Conservation (phyloP, 1,140 invertebrate species). For the Sycobia sp. region DNA sequence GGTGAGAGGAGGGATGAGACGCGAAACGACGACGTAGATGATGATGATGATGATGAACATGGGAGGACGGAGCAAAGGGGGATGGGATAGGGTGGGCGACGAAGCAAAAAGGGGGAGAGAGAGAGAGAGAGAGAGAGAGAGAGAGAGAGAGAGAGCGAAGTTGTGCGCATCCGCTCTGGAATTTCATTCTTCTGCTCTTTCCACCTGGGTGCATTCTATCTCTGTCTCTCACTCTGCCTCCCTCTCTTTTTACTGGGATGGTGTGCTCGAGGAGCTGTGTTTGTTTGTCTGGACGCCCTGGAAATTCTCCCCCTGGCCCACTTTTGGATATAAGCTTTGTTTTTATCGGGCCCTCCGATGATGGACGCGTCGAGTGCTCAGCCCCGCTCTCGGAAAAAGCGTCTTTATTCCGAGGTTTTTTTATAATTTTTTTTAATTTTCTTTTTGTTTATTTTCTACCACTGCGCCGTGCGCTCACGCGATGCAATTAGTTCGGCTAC, state of each 20-base stretch:
- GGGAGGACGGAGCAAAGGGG: too few species aligned
- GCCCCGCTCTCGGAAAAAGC: too few species aligned
- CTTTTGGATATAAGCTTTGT: slow-evolving; percentile 39
- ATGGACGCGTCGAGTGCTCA: too few species aligned
- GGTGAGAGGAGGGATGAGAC: too few species aligned
- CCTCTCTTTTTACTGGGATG: too few species aligned
- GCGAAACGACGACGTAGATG: neutral
- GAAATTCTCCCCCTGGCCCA: slow-evolving; percentile 39
- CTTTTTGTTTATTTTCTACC: too few species aligned
- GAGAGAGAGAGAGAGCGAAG: neutral
- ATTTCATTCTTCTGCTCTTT: slow-evolving; percentile 15
- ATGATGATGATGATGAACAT: neutral
- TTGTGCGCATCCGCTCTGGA: neutral
- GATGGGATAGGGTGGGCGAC: neutral
- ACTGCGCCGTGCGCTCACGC: too few species aligned
- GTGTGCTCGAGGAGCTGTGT: too few species aligned
- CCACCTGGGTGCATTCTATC: neutral
- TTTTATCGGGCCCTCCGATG: slow-evolving; percentile 17
- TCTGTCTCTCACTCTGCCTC: slow-evolving; percentile 1
- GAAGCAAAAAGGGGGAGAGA: neutral
- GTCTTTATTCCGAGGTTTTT: too few species aligned
- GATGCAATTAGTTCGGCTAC: too few species aligned
- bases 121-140: neutral
- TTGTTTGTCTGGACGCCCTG: slow-evolving; percentile 15
- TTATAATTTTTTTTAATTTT: too few species aligned